Base-by-base conservation (phyloP, 1,140 invertebrate genomes). In the Brachionus plicatilis region DNA sequence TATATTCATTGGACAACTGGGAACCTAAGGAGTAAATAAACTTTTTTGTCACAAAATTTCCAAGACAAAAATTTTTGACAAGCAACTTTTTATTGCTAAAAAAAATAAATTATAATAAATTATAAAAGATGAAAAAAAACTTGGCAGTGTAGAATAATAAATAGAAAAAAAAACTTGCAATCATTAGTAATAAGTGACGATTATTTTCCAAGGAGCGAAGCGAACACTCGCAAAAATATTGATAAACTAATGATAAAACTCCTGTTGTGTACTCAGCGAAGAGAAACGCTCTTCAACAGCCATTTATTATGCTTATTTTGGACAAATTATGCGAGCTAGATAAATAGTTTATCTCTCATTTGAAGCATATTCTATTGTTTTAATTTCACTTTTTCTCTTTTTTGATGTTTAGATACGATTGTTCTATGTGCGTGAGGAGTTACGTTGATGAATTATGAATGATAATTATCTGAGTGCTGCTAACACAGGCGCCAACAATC, bases 231-330 rank as follows among this genome's bases (percentile, higher is more conserved):
- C 8, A 17, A 53, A 53, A 14, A 17, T 17, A 60, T 12, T 14
- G 45, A 60, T 24, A 20, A 20, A 60, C 20, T 24, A 20, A 20
- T 20, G n/a, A 60, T 60, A 20, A 60, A 60, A 20, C 8, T 24
- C 2, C 1, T 20, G 17, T 20, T n/a, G 47, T 14, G 14, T 53
- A 53, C 17, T 6, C 14, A 17, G 47, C 47, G 17, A 14, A 53
- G 47, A 60, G n/a, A 60, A 20, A 9, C 8, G 17, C 20, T 60
- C 17, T 60, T 37, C 14, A 53, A 60, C n/a, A 60, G 17, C 33
- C 41, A 72, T 72, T 72, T 72, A 72, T 72, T 72, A 72, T 72
- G 68, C 41, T 72, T 72, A 72, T 72, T 72, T 17, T 14, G 45
- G 6, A 20, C 20, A 43, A 72, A 72, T 72, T 72, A 72, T 72